A percentile compares a stretch with the other conserved stretches of the same genome.
These are phyloP conservation scores for Hirundichthys speculiger DNA, from an alignment of 2,113 vertebrate genomes.

Conservation along the genomic window DNA sequence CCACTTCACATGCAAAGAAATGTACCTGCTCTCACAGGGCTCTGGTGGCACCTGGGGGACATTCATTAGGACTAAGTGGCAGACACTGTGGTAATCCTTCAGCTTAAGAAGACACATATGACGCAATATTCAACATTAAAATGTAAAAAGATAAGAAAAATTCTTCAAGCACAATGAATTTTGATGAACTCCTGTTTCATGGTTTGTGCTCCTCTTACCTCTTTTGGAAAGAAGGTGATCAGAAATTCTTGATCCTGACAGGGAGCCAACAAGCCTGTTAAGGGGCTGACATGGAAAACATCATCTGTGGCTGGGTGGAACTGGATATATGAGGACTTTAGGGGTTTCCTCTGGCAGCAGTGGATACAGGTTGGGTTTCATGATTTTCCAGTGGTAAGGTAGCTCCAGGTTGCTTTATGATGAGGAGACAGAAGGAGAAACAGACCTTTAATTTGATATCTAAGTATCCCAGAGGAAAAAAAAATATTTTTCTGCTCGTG, in stretches of 20 bases:
- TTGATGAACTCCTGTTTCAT: neutral
- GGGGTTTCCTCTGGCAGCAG: conserved; percentile 67
- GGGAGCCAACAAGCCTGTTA: conserved; percentile 80
- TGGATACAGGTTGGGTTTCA: conserved; percentile 84
- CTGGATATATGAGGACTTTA: conserved; percentile 62
- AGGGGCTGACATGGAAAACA: conserved; percentile 85
- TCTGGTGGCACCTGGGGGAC: conserved; percentile 75
- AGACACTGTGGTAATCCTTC: conserved; percentile 86
- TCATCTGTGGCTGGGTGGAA: conserved; percentile 73
- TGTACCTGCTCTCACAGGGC: conserved; percentile 57
- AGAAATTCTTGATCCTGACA: conserved; percentile 82
- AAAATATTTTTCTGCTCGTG: neutral
- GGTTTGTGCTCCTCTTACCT: conserved; percentile 75
- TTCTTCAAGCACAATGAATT: neutral
- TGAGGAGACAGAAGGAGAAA: neutral
- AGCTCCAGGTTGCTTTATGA: conserved; percentile 86
- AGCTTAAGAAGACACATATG: conserved; percentile 74
- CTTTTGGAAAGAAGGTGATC: conserved; percentile 85
- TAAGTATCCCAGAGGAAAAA: neutral
- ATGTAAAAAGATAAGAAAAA: no score
- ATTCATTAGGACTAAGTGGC: conserved; percentile 86
- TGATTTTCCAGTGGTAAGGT: conserved; percentile 89
- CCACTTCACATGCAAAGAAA: neutral
- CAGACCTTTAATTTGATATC: neutral
- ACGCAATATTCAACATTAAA: no score